Evolutionary conservation across 2,113 vertebrate genomes (phyloP), one percentile per base, ranked within the genome.

Genomic region (Sminthopsis crassicaudata): DNA sequence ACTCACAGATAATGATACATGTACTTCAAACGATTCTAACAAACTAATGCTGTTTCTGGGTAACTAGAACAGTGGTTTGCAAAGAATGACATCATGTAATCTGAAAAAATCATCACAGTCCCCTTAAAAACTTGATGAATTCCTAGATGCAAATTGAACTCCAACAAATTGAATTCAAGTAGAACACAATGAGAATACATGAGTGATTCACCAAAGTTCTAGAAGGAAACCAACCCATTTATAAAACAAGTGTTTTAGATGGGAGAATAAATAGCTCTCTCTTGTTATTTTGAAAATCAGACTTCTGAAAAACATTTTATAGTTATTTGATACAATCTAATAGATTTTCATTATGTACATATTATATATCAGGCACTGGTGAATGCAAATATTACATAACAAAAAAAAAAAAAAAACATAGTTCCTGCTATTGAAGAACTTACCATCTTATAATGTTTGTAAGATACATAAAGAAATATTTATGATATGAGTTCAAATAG

Each of bases 111-210:
- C 4, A 53, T 54, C 22, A 94, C 2, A 84, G 24, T 2, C 84
- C 60, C 4, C 30, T 67, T 67, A 30, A 67, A 36, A 67, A 36
- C 30, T 27, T 57, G 36, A 36, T 36, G 36, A 67, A 67, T 67
- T 36, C 60, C 30, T 67, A 6, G 30, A 67, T 67, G 60, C 30
- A 67, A 36, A 67, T 67, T 67, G 0, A 6, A 36, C 30, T 36
- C 3, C 57, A 95, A 57, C 46, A 94, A 93, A 76, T 89, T 42
- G 22, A 94, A 91, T 94, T 90, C 0, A 92, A 84, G 16, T 46
- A 55, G 25, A 92, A n/a, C 89, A 46, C 53, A 92, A 91, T 55
- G n/a, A 42, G 46, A 84, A 2, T 24, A 0, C 36, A 7, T 95
- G 27, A 90, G 51, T 90, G 67, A 16, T 48, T 10, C 23, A 24